Percentiles rank a stretch among this genome's conserved stretches.
Conservation (phyloP, 2,797 vertebrate species). For the Emydoidea blandingii region DNA sequence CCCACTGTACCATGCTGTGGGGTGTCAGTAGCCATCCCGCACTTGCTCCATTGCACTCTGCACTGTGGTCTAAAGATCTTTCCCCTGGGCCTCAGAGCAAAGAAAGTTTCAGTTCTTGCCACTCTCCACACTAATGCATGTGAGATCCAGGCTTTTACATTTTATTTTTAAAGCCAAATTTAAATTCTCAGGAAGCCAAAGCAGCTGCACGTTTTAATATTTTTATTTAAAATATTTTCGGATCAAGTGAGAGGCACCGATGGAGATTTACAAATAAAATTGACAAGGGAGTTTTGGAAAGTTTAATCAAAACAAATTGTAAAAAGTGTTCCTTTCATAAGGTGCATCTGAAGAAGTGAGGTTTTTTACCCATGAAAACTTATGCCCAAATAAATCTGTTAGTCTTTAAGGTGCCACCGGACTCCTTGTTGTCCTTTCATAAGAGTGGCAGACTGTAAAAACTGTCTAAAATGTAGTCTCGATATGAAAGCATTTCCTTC, state of each 20-base stretch:
- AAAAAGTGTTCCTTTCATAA: no score
- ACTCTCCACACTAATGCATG: background rate
- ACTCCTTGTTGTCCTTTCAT: no score
- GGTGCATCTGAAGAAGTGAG: no score
- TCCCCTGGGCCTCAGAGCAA: background rate
- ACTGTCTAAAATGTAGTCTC: background rate
- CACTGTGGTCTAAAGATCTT: background rate
- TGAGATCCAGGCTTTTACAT: background rate
- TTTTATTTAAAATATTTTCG: background rate
- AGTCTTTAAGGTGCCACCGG: no score
- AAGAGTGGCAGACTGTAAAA: fast-evolving
- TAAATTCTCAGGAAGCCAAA: background rate
- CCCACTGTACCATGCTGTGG: background rate
- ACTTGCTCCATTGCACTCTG: background rate
- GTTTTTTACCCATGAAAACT: no score
- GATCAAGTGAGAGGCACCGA: no score
- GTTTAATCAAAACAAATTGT: background rate
- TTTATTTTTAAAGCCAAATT: background rate
- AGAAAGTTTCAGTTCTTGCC: background rate
- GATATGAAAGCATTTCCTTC: background rate
- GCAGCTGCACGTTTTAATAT: background rate
- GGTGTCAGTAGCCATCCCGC: background rate
- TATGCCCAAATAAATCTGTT: no score
- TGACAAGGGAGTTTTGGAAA: background rate
- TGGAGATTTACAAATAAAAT: background rate